Evolutionary conservation across 2,888 invertebrate species (phyloP).

Genomic region (Rotaria magnacalcarata): DNA sequence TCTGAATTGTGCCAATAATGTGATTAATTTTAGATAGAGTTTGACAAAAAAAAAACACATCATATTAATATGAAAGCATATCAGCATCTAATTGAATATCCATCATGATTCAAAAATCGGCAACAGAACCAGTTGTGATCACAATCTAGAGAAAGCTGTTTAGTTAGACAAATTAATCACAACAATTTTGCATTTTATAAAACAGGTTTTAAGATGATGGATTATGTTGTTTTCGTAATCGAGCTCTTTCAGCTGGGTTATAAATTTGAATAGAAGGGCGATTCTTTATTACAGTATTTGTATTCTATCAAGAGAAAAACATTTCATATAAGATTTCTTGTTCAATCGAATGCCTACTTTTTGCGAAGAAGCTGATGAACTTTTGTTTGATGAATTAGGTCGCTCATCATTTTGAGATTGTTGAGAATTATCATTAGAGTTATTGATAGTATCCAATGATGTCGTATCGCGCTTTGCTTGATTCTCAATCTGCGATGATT

Average conservation of each 20-base stretch:
- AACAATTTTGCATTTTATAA: too few relatives aligned
- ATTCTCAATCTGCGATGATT: not conserved
- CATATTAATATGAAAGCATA: not conserved
- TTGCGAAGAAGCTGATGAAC: not conserved
- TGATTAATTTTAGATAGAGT: too few relatives aligned
- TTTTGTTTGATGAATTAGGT: not conserved
- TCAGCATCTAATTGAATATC: not conserved
- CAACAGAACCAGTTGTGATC: not conserved
- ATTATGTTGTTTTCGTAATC: constrained; percentile 13
- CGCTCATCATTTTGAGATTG: not conserved
- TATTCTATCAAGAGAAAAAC: not conserved
- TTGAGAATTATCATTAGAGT: not conserved
- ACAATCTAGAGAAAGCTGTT: not conserved
- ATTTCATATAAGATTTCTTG: not conserved
- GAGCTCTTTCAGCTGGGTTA: constrained; percentile 38
- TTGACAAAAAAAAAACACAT: too few relatives aligned
- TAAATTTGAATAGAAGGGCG: constrained; percentile 44
- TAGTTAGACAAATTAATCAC: not conserved
- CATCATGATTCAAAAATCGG: not conserved
- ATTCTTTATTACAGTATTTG: not conserved
- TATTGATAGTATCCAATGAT: not conserved
- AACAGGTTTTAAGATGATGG: not conserved
- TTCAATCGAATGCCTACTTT: not conserved
- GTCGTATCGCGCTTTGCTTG: not conserved
- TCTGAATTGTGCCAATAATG: too few relatives aligned